Percentiles rank a stretch among this genome's conserved stretches.
Conservation (phyloP, 1,140 invertebrate genomes). For the Pseudomyrmex cubaensis region DNA sequence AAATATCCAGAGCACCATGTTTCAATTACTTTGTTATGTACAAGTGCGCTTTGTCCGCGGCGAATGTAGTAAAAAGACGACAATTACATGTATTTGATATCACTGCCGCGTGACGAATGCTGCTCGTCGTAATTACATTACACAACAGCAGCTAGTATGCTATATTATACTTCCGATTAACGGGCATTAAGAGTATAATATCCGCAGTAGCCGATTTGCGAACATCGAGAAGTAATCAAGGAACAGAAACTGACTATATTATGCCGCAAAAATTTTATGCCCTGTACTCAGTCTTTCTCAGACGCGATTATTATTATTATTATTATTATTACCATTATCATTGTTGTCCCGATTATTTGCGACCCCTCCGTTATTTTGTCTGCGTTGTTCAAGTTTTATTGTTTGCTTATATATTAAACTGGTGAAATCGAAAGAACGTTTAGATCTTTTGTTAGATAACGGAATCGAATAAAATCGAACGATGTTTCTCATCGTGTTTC, state of each 20-base stretch:
- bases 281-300: conserved; percentile 79
- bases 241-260: conserved; percentile 85
- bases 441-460: too few species aligned
- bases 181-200: conserved; percentile 60
- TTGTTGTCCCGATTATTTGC: conserved; percentile 19
- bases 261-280: conserved; percentile 82
- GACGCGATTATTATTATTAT: conserved; percentile 18
- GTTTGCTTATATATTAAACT: conserved; percentile 24
- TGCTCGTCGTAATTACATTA: conserved; percentile 59
- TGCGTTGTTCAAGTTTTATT: conserved; percentile 1
- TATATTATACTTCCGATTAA: conserved; percentile 39
- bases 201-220: conserved; percentile 73
- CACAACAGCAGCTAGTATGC: conserved; percentile 26
- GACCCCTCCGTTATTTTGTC: neutral
- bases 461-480: neutral
- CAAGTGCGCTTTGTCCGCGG: conserved; percentile 58
- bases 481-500: neutral
- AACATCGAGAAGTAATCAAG: conserved; percentile 82
- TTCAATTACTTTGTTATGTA: conserved; percentile 74
- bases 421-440: too few species aligned
- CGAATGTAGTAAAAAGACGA: conserved; percentile 12
- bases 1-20: conserved; percentile 79
- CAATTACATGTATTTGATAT: conserved; percentile 24
- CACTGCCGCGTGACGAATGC: conserved; percentile 40
- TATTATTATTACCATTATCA: conserved; percentile 51